These are phyloP conservation scores for Archaeoteleia sp. DNA, from an alignment of 2,888 invertebrate species.

Conservation along the genomic window DNA sequence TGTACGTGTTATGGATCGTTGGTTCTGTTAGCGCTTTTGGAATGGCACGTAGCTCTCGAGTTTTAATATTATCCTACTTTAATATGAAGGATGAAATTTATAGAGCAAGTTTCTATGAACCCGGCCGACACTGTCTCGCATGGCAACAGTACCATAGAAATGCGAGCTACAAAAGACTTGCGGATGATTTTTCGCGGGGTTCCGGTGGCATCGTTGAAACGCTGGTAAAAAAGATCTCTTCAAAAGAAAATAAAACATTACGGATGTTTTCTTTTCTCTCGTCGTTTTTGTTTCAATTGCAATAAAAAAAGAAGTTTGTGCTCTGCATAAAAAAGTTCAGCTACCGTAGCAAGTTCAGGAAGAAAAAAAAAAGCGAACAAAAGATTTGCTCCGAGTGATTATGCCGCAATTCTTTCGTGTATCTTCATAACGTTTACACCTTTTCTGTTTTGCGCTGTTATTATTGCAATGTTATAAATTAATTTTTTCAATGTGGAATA, in stretches of 20 bases:
- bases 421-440: no score
- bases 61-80: conserved; percentile 44
- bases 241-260: conserved; percentile 15
- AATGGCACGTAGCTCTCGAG: conserved; percentile 21
- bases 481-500: no score
- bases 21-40: conserved; percentile 3
- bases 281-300: conserved; percentile 31
- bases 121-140: conserved; percentile 54
- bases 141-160: conserved; percentile 16
- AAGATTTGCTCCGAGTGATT: conserved; percentile 19
- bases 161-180: conserved; percentile 24
- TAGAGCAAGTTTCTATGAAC: conserved; percentile 65
- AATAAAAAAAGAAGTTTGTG: conserved; percentile 12
- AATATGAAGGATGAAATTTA: conserved; percentile 62
- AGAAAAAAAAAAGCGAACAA: conserved; percentile 17
- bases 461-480: no score
- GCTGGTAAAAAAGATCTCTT: conserved; percentile 21
- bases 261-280: conserved; percentile 8
- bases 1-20: conserved; percentile 31
- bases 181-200: conserved; percentile 21
- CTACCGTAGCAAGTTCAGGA: conserved; percentile 18
- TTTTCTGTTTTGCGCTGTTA: no score
- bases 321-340: conserved; percentile 19
- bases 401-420: conserved; percentile 19
- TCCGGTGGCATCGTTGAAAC: conserved; percentile 33